Evolutionary conservation across 2,113 vertebrate species (phyloP).

Genomic region (Chionodraco myersi): DNA sequence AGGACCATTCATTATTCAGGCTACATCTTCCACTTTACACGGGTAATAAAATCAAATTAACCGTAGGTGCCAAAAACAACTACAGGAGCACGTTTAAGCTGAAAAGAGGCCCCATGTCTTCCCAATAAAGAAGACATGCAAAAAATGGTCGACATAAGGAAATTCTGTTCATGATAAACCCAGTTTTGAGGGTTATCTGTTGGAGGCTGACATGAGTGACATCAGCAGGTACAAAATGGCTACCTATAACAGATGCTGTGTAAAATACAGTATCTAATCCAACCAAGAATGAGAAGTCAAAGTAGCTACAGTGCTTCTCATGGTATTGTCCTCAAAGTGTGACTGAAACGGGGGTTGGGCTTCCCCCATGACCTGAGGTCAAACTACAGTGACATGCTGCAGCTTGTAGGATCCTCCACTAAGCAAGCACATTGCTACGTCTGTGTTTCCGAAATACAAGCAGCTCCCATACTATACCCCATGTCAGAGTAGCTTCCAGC

Average conservation of each 20-base stretch:
- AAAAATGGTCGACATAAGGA: not conserved
- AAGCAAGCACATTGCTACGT: slow-evolving; percentile 62
- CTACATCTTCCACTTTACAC: slow-evolving; percentile 25
- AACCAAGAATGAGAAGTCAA: not conserved
- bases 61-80: not conserved
- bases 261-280: slow-evolving; percentile 33
- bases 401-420: slow-evolving; percentile 74
- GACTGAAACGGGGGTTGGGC: slow-evolving; percentile 66
- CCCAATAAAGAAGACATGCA: not conserved
- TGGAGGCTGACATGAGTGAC: slow-evolving; percentile 39
- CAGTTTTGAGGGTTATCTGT: slow-evolving; percentile 6
- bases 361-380: slow-evolving; percentile 81
- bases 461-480: slow-evolving; percentile 32
- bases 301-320: slow-evolving; percentile 7
- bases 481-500: slow-evolving; percentile 17
- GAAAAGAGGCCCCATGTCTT: not conserved
- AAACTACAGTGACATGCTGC: slow-evolving; percentile 80
- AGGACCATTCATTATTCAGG: slow-evolving; percentile 24
- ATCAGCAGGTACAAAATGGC: slow-evolving; percentile 61
- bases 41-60: slow-evolving; percentile 32
- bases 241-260: slow-evolving; percentile 34
- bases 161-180: too few species aligned
- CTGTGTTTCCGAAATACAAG: slow-evolving; percentile 45
- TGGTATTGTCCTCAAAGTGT: slow-evolving; percentile 57
- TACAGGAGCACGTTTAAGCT: not conserved